These are phyloP conservation scores for Euthynnus affinis DNA, from an alignment of 2,797 vertebrate genomes.

Conservation along the genomic window DNA sequence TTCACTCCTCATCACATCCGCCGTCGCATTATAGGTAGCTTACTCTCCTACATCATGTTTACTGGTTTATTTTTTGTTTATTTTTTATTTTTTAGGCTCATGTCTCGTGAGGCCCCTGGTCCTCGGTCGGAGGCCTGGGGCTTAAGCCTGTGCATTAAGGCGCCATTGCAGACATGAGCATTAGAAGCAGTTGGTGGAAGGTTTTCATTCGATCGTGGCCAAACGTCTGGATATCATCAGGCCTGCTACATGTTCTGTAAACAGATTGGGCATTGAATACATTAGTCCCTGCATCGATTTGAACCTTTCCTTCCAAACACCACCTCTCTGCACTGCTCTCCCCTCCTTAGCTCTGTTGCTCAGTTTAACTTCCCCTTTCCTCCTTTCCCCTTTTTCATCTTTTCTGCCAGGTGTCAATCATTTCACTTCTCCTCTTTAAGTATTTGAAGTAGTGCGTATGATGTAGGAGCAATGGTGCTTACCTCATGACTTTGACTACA, in stretches of 20 bases:
- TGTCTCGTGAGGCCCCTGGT: no score
- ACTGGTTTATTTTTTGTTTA: no score
- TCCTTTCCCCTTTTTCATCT: constrained; percentile 12
- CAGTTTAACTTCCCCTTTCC: constrained; percentile 36
- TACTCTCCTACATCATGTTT: no score
- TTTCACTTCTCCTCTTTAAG: background rate
- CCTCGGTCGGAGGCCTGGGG: no score
- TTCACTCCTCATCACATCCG: no score
- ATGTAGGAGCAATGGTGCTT: background rate
- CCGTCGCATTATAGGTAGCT: no score
- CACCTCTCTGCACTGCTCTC: constrained; percentile 14
- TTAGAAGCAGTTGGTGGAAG: constrained; percentile 69
- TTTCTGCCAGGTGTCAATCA: constrained; percentile 43
- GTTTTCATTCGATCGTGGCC: constrained; percentile 80
- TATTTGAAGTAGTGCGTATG: background rate
- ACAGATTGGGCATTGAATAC: constrained; percentile 78
- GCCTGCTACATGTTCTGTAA: constrained; percentile 74
- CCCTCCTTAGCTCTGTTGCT: constrained; percentile 40
- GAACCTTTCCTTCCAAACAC: constrained; percentile 66
- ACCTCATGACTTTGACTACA: background rate
- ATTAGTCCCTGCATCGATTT: constrained; percentile 76
- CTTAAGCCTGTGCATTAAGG: no score
- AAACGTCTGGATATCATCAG: constrained; percentile 85
- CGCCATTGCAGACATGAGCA: constrained; percentile 46
- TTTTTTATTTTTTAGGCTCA: no score